A percentile compares a stretch with the other conserved stretches of the same genome.
Conservation (phyloP, 2,797 vertebrate genomes). For the Muraenolepis orangiensis region DNA sequence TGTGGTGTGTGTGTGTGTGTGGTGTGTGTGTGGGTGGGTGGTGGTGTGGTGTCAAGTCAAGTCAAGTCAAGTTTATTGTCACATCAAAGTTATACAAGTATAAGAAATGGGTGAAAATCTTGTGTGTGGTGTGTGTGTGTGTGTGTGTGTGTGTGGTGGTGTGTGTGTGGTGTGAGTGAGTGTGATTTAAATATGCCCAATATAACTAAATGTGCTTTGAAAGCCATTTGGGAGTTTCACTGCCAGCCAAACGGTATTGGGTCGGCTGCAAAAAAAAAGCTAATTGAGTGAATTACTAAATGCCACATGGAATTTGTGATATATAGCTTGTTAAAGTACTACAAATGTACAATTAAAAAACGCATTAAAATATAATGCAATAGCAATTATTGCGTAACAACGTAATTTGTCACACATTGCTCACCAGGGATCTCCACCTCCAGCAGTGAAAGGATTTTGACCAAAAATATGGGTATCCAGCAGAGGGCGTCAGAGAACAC, state of each 20-base stretch:
- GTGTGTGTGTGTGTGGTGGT: too few relatives aligned
- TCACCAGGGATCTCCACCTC: constrained; percentile 78
- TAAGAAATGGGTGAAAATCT: too few relatives aligned
- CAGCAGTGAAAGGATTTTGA: constrained; percentile 77
- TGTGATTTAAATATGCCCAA: not conserved
- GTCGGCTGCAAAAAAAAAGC: not conserved
- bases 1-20: too few relatives aligned
- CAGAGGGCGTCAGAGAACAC: constrained; percentile 90
- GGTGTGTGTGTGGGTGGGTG: too few relatives aligned
- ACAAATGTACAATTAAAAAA: not conserved
- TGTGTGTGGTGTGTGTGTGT: too few relatives aligned
- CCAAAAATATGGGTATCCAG: constrained; percentile 84
- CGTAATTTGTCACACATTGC: not conserved
- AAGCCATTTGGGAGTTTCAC: not conserved
- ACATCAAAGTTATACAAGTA: too few relatives aligned
- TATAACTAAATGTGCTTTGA: not conserved
- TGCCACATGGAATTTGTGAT: not conserved
- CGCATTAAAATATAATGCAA: not conserved
- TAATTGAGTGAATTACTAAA: not conserved
- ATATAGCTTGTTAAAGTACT: too few relatives aligned
- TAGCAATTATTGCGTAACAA: not conserved
- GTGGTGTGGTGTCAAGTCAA: too few relatives aligned
- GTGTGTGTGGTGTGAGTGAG: too few relatives aligned
- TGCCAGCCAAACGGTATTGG: not conserved
- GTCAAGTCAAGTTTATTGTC: too few relatives aligned